These are phyloP conservation scores for Eunapius fragilis DNA, from an alignment of 37 sponge, comb jelly and placozoan genomes.

Conservation along the genomic window DNA sequence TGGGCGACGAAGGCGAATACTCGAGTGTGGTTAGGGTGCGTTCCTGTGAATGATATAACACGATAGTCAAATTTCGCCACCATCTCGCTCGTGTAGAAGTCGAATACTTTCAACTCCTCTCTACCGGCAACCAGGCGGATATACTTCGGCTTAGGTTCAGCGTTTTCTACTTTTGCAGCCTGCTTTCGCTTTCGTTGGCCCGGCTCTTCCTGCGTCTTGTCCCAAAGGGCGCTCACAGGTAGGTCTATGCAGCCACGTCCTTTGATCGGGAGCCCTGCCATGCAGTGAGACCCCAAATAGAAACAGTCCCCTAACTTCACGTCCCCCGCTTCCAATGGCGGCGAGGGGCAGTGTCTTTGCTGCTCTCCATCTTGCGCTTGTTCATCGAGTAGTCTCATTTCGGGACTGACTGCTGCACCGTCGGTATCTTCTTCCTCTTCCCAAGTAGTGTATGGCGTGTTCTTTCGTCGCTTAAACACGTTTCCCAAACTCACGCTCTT, in stretches of 20 bases:
- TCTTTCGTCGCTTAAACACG: slow-evolving; percentile 16
- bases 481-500: slow-evolving; percentile 13
- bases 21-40: slow-evolving; percentile 45
- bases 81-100: slow-evolving; percentile 21
- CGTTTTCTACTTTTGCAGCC: background rate
- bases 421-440: slow-evolving; percentile 29
- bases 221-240: slow-evolving; percentile 61
- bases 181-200: background rate
- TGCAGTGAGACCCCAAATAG: slow-evolving; percentile 75
- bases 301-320: slow-evolving; percentile 49
- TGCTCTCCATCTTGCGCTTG: background rate
- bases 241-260: slow-evolving; percentile 69
- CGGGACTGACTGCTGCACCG: background rate
- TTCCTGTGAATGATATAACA: slow-evolving; percentile 66
- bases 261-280: slow-evolving; percentile 48
- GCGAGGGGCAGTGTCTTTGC: background rate
- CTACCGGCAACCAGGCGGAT: slow-evolving; percentile 43
- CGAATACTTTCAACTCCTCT: slow-evolving; percentile 37
- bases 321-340: background rate
- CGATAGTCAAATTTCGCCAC: slow-evolving; percentile 31
- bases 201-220: slow-evolving; percentile 36
- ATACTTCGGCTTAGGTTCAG: slow-evolving; percentile 24
- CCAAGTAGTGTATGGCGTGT: slow-evolving; percentile 40
- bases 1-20: slow-evolving; percentile 72
- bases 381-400: background rate